A percentile compares a stretch with the other conserved stretches of the same genome.
phyloP scores from a whole-genome alignment of 23 tunicate species.

The Phallusia fumigata region DNA sequence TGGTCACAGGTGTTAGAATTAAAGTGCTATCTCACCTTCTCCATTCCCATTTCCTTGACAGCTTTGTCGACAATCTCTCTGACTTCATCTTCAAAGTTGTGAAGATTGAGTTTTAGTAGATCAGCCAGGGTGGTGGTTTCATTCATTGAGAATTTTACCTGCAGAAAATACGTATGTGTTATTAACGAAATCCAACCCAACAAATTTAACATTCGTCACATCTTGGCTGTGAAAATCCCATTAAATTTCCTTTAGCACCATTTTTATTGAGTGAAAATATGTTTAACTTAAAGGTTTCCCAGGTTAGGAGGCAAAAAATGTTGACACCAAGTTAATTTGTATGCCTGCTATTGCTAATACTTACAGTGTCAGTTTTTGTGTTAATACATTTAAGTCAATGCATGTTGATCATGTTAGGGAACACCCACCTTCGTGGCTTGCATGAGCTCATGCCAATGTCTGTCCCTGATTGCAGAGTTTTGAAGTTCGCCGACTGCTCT shows the following conservation, averaged over 20 bases:
- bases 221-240: too few species aligned
- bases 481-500: slow-evolving; percentile 95
- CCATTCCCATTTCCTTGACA: slow-evolving; percentile 99
- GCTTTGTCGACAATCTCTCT: slow-evolving; percentile 98
- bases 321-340: too few species aligned
- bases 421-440: slow-evolving; percentile 81
- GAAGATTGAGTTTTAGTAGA: slow-evolving; percentile 82
- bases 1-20: slow-evolving; percentile 6
- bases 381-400: too few species aligned
- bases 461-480: slow-evolving; percentile 96
- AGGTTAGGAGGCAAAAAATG: too few species aligned
- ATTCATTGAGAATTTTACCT: slow-evolving; percentile 91
- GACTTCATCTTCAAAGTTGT: slow-evolving; percentile 93
- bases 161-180: neutral
- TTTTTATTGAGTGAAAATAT: too few species aligned
- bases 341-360: too few species aligned
- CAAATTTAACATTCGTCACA: too few species aligned
- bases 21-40: slow-evolving; percentile 55
- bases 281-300: too few species aligned
- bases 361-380: too few species aligned
- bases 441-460: slow-evolving; percentile 99
- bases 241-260: too few species aligned
- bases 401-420: too few species aligned
- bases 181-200: too few species aligned
- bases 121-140: slow-evolving; percentile 81